A percentile compares a stretch with the other conserved stretches of the same genome.
Evolutionary conservation across 1,140 invertebrate genomes (phyloP).

Genomic region (Venturia canescens): DNA sequence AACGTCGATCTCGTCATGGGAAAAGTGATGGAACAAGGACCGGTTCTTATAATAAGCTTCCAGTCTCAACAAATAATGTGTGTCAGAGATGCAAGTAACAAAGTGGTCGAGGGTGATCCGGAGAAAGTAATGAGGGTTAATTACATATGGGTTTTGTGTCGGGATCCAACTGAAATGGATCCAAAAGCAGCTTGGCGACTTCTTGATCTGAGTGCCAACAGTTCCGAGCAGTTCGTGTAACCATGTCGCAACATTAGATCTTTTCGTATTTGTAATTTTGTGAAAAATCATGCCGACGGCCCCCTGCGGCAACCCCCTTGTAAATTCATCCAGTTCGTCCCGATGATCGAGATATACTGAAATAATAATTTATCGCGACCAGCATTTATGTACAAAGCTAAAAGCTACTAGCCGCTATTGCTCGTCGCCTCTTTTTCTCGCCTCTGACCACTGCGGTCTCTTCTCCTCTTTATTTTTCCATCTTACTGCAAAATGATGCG

Average conservation of each 20-base stretch:
- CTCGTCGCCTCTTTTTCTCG: too few relatives aligned
- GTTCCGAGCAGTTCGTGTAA: slow-evolving; percentile 93
- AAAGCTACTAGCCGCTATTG: too few relatives aligned
- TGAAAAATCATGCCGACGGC: slow-evolving; percentile 45
- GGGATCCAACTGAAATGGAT: slow-evolving; percentile 96
- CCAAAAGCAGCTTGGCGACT: slow-evolving; percentile 97
- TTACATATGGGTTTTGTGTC: slow-evolving; percentile 98
- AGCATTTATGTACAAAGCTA: too few relatives aligned
- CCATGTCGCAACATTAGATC: slow-evolving; percentile 3
- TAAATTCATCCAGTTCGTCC: too few relatives aligned
- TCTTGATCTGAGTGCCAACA: slow-evolving; percentile 93
- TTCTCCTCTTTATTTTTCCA: too few relatives aligned
- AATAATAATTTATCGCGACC: too few relatives aligned
- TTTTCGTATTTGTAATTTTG: slow-evolving; percentile 46
- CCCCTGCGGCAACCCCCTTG: too few relatives aligned
- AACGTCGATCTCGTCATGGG: slow-evolving; percentile 97
- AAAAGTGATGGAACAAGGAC: slow-evolving; percentile 99
- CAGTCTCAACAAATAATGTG: slow-evolving; percentile 97
- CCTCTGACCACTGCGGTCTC: too few relatives aligned
- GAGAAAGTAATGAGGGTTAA: slow-evolving; percentile 96
- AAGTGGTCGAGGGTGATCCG: slow-evolving; percentile 96
- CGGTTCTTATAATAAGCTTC: slow-evolving; percentile 97
- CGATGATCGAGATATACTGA: too few relatives aligned
- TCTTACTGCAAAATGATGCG: too few relatives aligned
- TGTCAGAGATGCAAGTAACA: slow-evolving; percentile 88